Base-by-base conservation (phyloP, 1,140 invertebrate species). In the Drosophila sp. region DNA sequence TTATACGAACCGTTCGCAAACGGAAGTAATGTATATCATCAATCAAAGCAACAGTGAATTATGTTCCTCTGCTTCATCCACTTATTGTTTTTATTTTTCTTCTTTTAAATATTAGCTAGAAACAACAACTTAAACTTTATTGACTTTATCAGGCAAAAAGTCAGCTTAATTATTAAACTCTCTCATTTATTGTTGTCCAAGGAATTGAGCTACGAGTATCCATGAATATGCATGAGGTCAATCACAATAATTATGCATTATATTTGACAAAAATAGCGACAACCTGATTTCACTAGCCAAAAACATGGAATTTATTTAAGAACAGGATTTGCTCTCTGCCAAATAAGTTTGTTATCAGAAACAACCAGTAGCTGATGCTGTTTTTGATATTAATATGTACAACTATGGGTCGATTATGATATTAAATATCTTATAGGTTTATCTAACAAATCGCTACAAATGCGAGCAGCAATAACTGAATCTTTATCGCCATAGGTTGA, bases 21-120 rank as follows among this genome's bases (percentile, higher is more conserved):
- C 83, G 76, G 80, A 89, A 89, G 84, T 78, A 64, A 48, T 77
- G 72, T 58, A 73, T 59, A 69, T 74, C 79, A 89, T 89, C 76
- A 89, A 89, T 89, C 83, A 89, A 51, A 61, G 27, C 48, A 54
- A 54, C 71, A 13, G 40, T 36, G 25, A 61, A 61, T 64, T 53
- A 73, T 80, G 71, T 80, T 56, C 54, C 54, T 41, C 36, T 50
- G 46, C 46, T 50, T 58, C 21, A 59, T 62, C 51, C 32, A 34
- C 45, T 14, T 50, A 16, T 29, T 27, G 16, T 56, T 48, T 46
- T 59, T 14, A 14, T 43, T 40, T 51, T 21, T 50, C 34, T 18
- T 58, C 40, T 43, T 16, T 45, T 25, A 80, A 70, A 72, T 72
- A 58, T 78, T 87, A 76, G 71, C 63, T 63, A 67, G 81, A 72